A percentile compares a stretch with the other conserved stretches of the same genome.
Evolutionary conservation across 2,888 invertebrate genomes (phyloP).

Genomic region (Drosophila paranaensis): DNA sequence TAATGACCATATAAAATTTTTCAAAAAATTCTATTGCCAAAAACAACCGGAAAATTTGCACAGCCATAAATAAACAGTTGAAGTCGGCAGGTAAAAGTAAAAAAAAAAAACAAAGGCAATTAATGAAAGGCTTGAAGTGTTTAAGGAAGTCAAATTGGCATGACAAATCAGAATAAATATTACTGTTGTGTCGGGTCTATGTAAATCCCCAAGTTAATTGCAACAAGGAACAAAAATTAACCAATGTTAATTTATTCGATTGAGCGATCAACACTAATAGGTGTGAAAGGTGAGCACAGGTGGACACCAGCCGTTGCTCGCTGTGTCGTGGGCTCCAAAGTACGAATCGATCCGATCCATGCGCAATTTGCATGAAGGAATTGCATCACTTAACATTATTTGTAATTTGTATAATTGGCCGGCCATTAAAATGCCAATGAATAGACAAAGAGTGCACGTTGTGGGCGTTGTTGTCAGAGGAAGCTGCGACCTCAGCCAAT

Average conservation of each 20-base stretch:
- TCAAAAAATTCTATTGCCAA: not conserved
- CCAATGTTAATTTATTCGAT: slow-evolving; percentile 32
- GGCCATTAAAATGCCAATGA: slow-evolving; percentile 34
- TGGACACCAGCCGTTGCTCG: not conserved
- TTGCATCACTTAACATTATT: slow-evolving; percentile 19
- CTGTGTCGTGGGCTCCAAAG: not conserved
- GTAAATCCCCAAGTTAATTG: slow-evolving; percentile 34
- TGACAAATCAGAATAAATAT: slow-evolving; percentile 1
- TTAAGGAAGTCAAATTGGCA: slow-evolving; percentile 15
- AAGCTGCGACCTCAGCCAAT: slow-evolving; percentile 38
- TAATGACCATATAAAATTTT: not conserved
- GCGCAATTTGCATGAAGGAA: slow-evolving; percentile 22
- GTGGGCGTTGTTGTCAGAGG: slow-evolving; percentile 18
- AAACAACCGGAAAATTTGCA: slow-evolving; percentile 16
- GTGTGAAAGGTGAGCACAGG: slow-evolving; percentile 17
- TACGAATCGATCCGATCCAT: slow-evolving; percentile 23
- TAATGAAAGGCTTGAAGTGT: not conserved
- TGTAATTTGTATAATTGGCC: slow-evolving; percentile 6
- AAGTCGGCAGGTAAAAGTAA: not conserved
- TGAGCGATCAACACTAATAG: slow-evolving; percentile 44
- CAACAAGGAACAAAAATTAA: slow-evolving; percentile 16
- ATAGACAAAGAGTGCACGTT: slow-evolving; percentile 37
- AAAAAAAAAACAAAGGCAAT: slow-evolving; percentile 6
- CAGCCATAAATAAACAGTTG: not conserved
- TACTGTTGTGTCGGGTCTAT: not conserved